Evolutionary conservation across 2,113 vertebrate genomes (phyloP), one percentile per base, ranked within the genome.

Genomic region (Chaetodon trifascialis): DNA sequence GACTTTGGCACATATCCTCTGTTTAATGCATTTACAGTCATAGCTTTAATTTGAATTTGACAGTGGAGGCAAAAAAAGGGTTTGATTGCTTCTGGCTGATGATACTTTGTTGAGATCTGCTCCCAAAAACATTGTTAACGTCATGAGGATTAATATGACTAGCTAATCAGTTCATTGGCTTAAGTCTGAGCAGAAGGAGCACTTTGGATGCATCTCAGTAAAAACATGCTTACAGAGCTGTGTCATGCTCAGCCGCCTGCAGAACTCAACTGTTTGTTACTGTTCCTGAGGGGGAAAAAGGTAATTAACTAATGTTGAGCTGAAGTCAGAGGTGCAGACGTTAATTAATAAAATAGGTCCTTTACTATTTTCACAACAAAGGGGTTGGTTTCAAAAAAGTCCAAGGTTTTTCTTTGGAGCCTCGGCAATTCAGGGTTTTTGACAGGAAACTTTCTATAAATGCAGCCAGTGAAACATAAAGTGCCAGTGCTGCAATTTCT

Each of bases 151-250:
- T 62, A 75, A 46, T 17, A 44, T 65, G 68, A 16, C 17, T 15
- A 21, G 36, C 55, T 88, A 85, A 86, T 84, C 60, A 80, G 23
- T 73, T 76, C 56, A 80, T 72, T 73, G 82, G 74, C 75, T 86
- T 76, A 73, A 44, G 30, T 36, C 42, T 79, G 11, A 76, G 55
- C 42, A 58, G 46, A 56, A 64, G 46, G 60, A 64, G 23, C 63
- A 71, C 49, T 77, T 25, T 67, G 44, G 65, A 21, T 49, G 66
- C 49, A 73, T 81, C 68, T 63, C 16, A 46, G 60, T n/a, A 51
- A 78, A 77, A 90, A 44, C 51, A 38, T 56, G 66, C 66, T 51
- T 11, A 49, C 40, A 66, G 47, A 77, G 74, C 71, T 73, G 74
- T 44, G 76, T 73, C 73, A 79, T n/a, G 58, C 67, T 78, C 44